Evolutionary conservation across 2,888 invertebrate species (phyloP), one percentile per base, ranked within the genome.

Genomic region (Zhengitettix transpicula): DNA sequence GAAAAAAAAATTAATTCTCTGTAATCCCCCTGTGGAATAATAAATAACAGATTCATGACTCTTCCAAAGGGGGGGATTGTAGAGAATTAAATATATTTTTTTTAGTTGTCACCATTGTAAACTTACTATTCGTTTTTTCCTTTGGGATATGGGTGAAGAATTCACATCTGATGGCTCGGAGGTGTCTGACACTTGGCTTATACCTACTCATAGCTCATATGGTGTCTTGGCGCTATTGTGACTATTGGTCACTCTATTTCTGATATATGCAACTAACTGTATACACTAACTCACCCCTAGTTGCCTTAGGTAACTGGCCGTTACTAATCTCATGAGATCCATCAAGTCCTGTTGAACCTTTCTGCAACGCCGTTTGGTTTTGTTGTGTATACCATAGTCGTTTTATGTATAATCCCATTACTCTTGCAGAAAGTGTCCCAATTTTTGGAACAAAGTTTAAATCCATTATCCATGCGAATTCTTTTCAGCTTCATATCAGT

Each of bases 361-460:
- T 11, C 12, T 12, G 12, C 10, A 42, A 42, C 12, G 10, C 44
- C 12, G 44, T 42, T 42, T 42, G 10, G 44, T 12, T 42, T 11
- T 42, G 44, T 10, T 42, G 44, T 42, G 44, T 42, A 42, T 10
- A 12, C 44, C 44, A 42, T 42, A 11, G 44, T 42, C 44, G 10
- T 42, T 42, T 42, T 12, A 12, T 42, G 44, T 42, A 42, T 12
- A 42, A 52, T 52, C 7, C 53, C 53, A 16, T 7, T 52, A 52
- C 10, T 52, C 53, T 10, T 9, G 16, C 53, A 52, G 53, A 52
- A 52, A 10, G 9, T 16, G 17, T 28, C 56, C 60, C 55, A 60
- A 53, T 60, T 60, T 41, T 57, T 52, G 42, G 57, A 52, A 53
- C 60, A 60, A 52, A 60, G 57, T 51, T 56, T 56, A 42, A 56